These are phyloP conservation scores for Papilio elwesi DNA, from an alignment of 2,888 invertebrate species.

Conservation along the genomic window DNA sequence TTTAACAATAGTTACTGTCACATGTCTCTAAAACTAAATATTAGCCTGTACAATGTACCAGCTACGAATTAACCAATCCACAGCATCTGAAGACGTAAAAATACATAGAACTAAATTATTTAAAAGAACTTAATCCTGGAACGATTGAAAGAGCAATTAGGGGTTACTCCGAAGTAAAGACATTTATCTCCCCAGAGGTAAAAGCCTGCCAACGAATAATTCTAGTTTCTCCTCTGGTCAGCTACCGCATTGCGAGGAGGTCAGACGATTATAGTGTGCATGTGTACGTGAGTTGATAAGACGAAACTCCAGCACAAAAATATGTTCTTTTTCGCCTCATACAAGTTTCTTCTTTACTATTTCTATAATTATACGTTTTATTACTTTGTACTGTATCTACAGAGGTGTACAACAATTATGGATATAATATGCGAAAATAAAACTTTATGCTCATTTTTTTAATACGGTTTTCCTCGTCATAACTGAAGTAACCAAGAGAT, in stretches of 20 bases:
- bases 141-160: slow-evolving; percentile 19
- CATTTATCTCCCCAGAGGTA: slow-evolving; percentile 13
- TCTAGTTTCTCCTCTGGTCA: slow-evolving; percentile 5
- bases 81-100: background rate
- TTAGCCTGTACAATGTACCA: no score
- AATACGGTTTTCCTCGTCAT: no score
- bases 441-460: no score
- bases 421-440: no score
- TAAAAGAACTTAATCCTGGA: background rate
- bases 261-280: slow-evolving; percentile 3
- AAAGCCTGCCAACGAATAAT: slow-evolving; percentile 22
- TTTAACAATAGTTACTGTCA: no score
- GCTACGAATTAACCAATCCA: background rate
- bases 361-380: no score
- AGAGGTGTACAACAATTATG: no score
- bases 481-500: no score
- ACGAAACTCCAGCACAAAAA: background rate
- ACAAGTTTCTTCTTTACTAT: no score
- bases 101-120: slow-evolving; percentile 11
- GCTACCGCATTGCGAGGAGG: slow-evolving; percentile 18
- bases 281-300: slow-evolving; percentile 8
- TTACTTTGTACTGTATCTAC: no score
- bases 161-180: slow-evolving; percentile 12
- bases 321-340: no score
- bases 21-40: no score